Base-by-base conservation (phyloP, 1,140 invertebrate species). In the Halotydeus destructor region DNA sequence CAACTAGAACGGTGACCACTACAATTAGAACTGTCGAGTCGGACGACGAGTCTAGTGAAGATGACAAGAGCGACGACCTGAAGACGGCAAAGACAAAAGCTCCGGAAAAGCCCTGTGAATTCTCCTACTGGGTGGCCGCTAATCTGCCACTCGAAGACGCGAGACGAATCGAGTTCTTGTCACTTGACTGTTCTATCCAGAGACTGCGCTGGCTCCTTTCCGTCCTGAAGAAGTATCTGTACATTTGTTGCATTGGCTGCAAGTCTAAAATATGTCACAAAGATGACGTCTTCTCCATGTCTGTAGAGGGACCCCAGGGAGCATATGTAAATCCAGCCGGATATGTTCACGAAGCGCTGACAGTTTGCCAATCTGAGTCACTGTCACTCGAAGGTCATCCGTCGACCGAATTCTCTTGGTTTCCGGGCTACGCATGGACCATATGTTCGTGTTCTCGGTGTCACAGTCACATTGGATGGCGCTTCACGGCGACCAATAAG, bases 401-500 rank as follows among this genome's bases (percentile, higher is more conserved):
- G 5, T 76, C 74, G 1, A 70, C 69, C 16, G 68, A 77, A 50
- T 76, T 72, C 52, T 76, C 71, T 47, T 85, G 81, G 81, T 85
- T 85, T 58, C 79, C 81, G 23, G 80, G 77, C 73, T 81, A 81
- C 59, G 69, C 74, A 12, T 84, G 79, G 80, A 76, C 70, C 24
- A 76, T 80, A 39, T 70, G 70, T 6, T 59, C 69, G 36, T 84
- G 80, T 50, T 55, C 58, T 41, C 50, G 55, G 11, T 84, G 80
- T 55, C 51, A 59, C 16, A 60, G 56, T 33, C 79, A 84, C 52
- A 64, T 82, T 43, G 80, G 79, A 0, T 84, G 80, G 80, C 67
- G 68, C 50, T 84, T 82, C 53, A 74, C 69, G 16, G 70, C 74
- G 0, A 61, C 60, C 0, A 55, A 65, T 11, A 64, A 60, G 31